These are phyloP conservation scores for Aphelenchoides fujianensis DNA, from an alignment of 1,140 invertebrate genomes.

Conservation along the genomic window DNA sequence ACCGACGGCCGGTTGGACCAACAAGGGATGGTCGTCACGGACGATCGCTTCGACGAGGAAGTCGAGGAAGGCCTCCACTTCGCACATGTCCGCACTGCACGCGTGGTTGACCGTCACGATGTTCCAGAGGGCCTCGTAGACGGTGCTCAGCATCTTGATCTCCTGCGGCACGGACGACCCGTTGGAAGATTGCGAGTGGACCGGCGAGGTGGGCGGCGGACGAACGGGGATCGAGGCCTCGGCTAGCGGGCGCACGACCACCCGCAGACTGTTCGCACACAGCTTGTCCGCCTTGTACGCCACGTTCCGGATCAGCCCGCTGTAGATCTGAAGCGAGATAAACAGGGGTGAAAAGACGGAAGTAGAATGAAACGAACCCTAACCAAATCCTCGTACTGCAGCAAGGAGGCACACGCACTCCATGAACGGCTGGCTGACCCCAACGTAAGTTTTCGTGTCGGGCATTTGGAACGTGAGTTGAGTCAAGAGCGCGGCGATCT, in stretches of 20 bases:
- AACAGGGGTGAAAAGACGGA: no score
- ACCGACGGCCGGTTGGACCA: background rate
- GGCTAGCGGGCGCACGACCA: background rate
- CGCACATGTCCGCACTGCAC: background rate
- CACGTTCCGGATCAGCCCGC: constrained; percentile 1
- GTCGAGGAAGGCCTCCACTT: background rate
- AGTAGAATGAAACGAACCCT: no score
- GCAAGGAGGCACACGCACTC: no score
- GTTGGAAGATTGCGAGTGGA: background rate
- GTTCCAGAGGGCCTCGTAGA: background rate
- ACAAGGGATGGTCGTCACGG: background rate
- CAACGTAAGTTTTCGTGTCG: background rate
- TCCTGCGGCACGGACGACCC: background rate
- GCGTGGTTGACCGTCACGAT: background rate
- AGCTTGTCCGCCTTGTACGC: background rate
- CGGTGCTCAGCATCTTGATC: background rate
- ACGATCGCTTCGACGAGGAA: background rate
- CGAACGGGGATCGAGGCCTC: background rate
- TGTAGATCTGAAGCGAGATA: background rate
- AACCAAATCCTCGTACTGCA: no score
- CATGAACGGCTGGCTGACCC: no score
- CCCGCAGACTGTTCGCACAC: background rate
- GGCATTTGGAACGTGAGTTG: background rate
- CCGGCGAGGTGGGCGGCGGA: background rate
- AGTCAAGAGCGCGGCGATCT: background rate